Evolutionary conservation across 2,797 vertebrate genomes (phyloP).

Genomic region (Melanitta fusca): DNA sequence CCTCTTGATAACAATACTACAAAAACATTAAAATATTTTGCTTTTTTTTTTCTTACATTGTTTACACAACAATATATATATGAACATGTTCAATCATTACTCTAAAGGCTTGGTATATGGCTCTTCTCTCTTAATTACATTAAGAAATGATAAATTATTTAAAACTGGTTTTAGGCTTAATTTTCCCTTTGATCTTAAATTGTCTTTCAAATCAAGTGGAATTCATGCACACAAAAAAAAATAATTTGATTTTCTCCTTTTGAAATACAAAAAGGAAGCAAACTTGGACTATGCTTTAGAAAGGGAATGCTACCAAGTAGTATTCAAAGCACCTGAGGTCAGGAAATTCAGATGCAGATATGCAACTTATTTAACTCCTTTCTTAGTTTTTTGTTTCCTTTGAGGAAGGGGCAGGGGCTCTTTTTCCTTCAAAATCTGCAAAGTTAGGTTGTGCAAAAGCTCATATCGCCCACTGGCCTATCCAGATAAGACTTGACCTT

Average conservation of each 20-base stretch:
- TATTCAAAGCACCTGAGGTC: not conserved
- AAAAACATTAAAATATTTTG: not conserved
- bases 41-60: not conserved
- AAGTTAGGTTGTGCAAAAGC: not conserved
- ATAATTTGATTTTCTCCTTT: not conserved
- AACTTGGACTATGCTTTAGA: not conserved
- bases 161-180: not conserved
- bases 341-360: not conserved
- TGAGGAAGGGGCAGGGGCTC: accelerated
- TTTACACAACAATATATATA: not conserved
- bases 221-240: not conserved
- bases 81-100: not conserved
- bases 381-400: not conserved
- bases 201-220: not conserved
- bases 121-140: constrained; percentile 1
- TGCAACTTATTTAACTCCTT: not conserved
- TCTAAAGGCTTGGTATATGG: not conserved
- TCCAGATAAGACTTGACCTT: not conserved
- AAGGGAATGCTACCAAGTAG: not conserved
- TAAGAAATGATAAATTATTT: not conserved
- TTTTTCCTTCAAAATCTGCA: not conserved
- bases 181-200: constrained; percentile 4
- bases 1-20: not conserved
- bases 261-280: not conserved
- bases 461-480: not conserved